These are phyloP conservation scores for Anomalospiza imberbis DNA, from an alignment of 2,797 vertebrate species.

Conservation along the genomic window DNA sequence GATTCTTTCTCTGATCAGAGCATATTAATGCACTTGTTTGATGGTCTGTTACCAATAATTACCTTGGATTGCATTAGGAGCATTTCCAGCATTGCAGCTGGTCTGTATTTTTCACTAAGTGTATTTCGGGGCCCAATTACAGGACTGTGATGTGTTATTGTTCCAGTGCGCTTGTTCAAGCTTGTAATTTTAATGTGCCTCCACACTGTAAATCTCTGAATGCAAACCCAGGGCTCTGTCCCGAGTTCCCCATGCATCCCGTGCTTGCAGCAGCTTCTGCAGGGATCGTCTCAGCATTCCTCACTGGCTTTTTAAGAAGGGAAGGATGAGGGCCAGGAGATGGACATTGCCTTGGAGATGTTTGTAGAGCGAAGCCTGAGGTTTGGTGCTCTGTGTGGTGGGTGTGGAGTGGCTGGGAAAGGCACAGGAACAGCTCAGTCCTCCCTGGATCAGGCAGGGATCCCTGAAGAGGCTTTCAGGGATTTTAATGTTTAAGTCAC, in stretches of 20 bases:
- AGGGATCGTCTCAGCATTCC: background rate
- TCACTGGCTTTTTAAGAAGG: background rate
- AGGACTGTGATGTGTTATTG: slow-evolving; percentile 61
- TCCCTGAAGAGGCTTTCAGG: background rate
- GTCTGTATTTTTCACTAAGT: slow-evolving; percentile 38
- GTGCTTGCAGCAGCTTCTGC: background rate
- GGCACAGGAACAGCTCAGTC: background rate
- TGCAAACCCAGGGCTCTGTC: background rate
- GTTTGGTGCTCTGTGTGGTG: background rate
- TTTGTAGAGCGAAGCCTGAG: background rate
- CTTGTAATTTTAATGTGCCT: slow-evolving; percentile 55
- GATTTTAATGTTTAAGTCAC: background rate
- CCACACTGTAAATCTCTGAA: background rate
- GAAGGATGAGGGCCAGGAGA: background rate
- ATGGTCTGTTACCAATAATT: slow-evolving; percentile 68
- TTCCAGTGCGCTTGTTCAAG: slow-evolving; percentile 40
- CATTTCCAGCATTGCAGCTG: slow-evolving; percentile 62
- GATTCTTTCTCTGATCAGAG: slow-evolving; percentile 56
- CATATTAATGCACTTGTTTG: slow-evolving; percentile 60
- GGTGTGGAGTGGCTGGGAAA: background rate
- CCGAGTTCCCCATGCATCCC: background rate
- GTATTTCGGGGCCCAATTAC: slow-evolving; percentile 61
- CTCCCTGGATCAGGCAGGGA: background rate
- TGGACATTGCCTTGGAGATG: background rate
- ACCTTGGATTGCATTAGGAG: slow-evolving; percentile 67